Evolutionary conservation across 2,113 vertebrate species (phyloP).

Genomic region (Prinia subflava): DNA sequence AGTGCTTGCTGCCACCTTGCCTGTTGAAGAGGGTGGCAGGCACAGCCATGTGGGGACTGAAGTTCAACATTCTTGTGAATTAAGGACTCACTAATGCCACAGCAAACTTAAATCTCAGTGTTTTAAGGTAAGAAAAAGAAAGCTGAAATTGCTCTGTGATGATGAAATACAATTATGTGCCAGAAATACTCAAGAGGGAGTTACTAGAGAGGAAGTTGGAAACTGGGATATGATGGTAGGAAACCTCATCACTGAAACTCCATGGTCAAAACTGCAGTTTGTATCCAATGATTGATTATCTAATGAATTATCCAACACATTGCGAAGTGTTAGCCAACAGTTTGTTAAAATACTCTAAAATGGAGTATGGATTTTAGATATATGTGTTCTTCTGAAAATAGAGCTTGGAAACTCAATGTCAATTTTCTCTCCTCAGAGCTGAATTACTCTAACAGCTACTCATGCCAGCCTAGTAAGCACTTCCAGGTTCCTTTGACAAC

Average conservation of each 20-base stretch:
- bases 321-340: not conserved
- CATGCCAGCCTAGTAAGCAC: not conserved
- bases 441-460: not conserved
- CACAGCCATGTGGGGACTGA: rapidly evolving
- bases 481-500: not conserved
- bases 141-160: not conserved
- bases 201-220: not conserved
- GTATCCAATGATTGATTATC: not conserved
- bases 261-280: not conserved
- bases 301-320: not conserved
- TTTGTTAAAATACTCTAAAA: not conserved
- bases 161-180: not conserved
- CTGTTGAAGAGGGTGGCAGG: not conserved
- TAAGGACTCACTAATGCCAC: not conserved
- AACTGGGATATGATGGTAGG: not conserved
- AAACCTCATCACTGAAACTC: not conserved
- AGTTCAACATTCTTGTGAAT: not conserved
- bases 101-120: not conserved
- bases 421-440: not conserved
- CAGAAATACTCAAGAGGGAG: not conserved
- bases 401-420: not conserved
- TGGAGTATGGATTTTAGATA: not conserved
- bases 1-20: rapidly evolving
- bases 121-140: not conserved
- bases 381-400: not conserved